Evolutionary conservation across 2,888 invertebrate species (phyloP).

Genomic region (Orthosia gracilis): DNA sequence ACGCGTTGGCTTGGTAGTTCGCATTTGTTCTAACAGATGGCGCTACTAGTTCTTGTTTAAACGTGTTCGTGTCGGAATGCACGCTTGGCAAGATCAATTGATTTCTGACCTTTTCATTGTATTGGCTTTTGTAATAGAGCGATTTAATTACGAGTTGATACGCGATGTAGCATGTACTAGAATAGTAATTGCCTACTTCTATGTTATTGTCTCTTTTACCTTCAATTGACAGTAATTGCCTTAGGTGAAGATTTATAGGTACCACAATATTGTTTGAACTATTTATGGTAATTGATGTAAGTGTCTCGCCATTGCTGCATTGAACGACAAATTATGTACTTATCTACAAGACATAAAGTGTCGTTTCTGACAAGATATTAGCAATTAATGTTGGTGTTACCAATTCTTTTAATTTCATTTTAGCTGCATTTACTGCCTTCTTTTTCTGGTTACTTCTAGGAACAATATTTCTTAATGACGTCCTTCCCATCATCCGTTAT

Average conservation of each 20-base stretch:
- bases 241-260: background rate
- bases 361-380: too few relatives aligned
- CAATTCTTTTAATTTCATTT: too few relatives aligned
- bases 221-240: background rate
- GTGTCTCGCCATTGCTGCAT: too few relatives aligned
- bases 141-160: conserved; percentile 56
- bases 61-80: conserved; percentile 37
- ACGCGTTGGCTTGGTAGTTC: conserved; percentile 71
- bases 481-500: background rate
- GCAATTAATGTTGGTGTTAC: too few relatives aligned
- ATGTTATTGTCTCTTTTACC: conserved; percentile 23
- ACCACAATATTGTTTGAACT: too few relatives aligned
- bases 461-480: too few relatives aligned
- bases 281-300: too few relatives aligned
- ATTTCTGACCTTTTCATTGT: conserved; percentile 62
- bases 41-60: conserved; percentile 70
- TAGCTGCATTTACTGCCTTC: too few relatives aligned
- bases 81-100: conserved; percentile 60
- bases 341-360: too few relatives aligned
- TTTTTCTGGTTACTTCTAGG: too few relatives aligned
- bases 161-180: conserved; percentile 41
- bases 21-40: conserved; percentile 80
- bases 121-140: conserved; percentile 50
- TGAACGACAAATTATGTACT: too few relatives aligned
- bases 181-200: conserved; percentile 43